A percentile compares a stretch with the other conserved stretches of the same genome.
Conservation (phyloP, 2,888 invertebrate species). For the Cheilosia vernalis region DNA sequence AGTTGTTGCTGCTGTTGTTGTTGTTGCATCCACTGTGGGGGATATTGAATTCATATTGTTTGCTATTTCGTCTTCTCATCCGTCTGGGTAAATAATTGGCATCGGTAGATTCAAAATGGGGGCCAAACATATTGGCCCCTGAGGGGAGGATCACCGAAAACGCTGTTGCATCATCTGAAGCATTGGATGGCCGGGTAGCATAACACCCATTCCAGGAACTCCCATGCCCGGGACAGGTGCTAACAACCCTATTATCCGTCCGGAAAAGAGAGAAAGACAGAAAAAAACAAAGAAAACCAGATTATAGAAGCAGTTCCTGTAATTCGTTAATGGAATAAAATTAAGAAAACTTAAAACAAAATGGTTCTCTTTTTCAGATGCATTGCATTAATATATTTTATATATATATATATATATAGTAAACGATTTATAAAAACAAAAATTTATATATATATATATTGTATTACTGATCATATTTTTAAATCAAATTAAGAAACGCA, state of each 20-base stretch:
- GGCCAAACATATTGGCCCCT: conserved; percentile 80
- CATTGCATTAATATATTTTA: conserved; percentile 73
- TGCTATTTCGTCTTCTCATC: conserved; percentile 46
- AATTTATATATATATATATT: conserved; percentile 13
- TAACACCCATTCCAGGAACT: conserved; percentile 83
- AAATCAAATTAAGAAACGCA: conserved; percentile 74
- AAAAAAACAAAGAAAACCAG: conserved; percentile 64
- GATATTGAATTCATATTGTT: conserved; percentile 29
- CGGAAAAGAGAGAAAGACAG: conserved; percentile 64
- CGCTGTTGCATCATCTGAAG: conserved; percentile 91
- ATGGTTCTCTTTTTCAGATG: conserved; percentile 74
- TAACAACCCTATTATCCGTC: conserved; percentile 79
- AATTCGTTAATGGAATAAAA: conserved; percentile 12
- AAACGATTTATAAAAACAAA: conserved; percentile 66
- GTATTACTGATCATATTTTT: conserved; percentile 72
- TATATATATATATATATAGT: conserved; percentile 67
- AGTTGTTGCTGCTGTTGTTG: conserved; percentile 29
- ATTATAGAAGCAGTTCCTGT: conserved; percentile 31
- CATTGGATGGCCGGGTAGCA: conserved; percentile 84
- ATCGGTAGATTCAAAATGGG: conserved; percentile 81
- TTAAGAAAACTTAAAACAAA: conserved; percentile 71
- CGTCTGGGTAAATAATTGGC: conserved; percentile 82
- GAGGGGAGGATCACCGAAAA: conserved; percentile 92
- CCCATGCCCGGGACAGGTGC: conserved; percentile 81
- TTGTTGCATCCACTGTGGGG: conserved; percentile 27